Evolutionary conservation across 2,888 invertebrate genomes (phyloP).

Genomic region (Leucania comma): DNA sequence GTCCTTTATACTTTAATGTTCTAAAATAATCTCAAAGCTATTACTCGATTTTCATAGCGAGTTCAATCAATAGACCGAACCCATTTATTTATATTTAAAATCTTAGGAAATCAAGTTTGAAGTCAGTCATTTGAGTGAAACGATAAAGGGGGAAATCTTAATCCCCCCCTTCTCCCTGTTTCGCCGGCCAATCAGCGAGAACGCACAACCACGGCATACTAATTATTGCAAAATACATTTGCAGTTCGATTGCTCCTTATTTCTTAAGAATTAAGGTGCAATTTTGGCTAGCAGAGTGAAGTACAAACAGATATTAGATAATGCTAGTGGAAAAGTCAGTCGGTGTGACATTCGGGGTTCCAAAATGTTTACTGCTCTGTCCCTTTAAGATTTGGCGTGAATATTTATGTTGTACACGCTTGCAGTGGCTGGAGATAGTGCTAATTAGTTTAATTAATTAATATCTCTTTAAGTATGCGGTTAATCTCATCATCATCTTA

Average conservation of each 20-base stretch:
- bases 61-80: constrained; percentile 36
- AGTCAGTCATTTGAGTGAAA: constrained; percentile 80
- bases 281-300: constrained; percentile 28
- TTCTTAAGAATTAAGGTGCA: constrained; percentile 31
- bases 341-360: constrained; percentile 56
- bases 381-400: constrained; percentile 50
- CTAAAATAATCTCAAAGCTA: constrained; percentile 38
- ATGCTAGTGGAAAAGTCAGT: constrained; percentile 52
- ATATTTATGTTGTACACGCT: constrained; percentile 56
- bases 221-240: constrained; percentile 68
- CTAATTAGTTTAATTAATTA: constrained; percentile 40
- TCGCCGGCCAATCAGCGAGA: constrained; percentile 84
- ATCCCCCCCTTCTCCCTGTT: constrained; percentile 62
- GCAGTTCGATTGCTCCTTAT: constrained; percentile 44
- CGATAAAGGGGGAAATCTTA: constrained; percentile 83
- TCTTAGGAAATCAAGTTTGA: constrained; percentile 78
- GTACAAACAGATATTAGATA: constrained; percentile 53
- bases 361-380: constrained; percentile 52
- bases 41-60: constrained; percentile 18
- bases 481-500: constrained; percentile 17
- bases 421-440: constrained; percentile 8
- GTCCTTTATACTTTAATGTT: neutral
- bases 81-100: constrained; percentile 69
- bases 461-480: constrained; percentile 12
- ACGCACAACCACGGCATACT: constrained; percentile 81